Percentiles rank a stretch among this genome's conserved stretches.
These are phyloP conservation scores for Scaptomyza flava DNA, from an alignment of 2,888 invertebrate genomes.

Conservation along the genomic window DNA sequence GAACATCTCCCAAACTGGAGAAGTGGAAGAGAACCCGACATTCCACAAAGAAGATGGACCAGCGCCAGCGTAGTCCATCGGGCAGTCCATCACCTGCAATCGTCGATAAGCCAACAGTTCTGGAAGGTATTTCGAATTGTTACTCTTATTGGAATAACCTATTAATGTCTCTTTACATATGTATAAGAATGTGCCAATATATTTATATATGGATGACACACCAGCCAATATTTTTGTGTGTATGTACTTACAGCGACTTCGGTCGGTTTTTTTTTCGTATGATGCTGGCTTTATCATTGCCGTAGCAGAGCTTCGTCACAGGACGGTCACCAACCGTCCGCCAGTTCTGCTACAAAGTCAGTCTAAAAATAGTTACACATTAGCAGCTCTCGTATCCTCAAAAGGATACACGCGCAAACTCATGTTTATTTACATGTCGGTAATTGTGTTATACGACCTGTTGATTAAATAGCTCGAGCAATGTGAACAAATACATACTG, in stretches of 20 bases:
- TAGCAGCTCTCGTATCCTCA: conserved; percentile 32
- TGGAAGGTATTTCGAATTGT: conserved; percentile 76
- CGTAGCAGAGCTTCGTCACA: neutral
- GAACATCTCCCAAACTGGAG: conserved; percentile 74
- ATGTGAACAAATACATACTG: conserved; percentile 5
- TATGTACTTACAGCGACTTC: neutral
- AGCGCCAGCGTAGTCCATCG: conserved; percentile 56
- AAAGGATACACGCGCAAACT: conserved; percentile 15
- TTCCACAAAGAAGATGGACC: conserved; percentile 81
- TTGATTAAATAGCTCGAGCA: conserved; percentile 47
- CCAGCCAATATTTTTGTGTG: neutral
- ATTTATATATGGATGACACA: conserved; percentile 25
- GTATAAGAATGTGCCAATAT: neutral
- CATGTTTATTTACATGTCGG: conserved; percentile 1
- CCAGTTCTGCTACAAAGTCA: neutral
- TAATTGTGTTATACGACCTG: conserved; percentile 46
- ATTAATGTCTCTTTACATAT: neutral
- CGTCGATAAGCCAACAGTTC: conserved; percentile 78
- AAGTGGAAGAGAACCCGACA: conserved; percentile 83
- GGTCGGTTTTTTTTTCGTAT: neutral
- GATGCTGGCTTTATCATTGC: conserved; percentile 19
- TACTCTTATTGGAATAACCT: conserved; percentile 2
- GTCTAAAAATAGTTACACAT: conserved; percentile 69
- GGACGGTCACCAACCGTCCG: conserved; percentile 3
- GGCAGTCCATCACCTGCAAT: conserved; percentile 34